phyloP scores from a whole-genome alignment of 2,888 invertebrate species.

The Reticulitermes lucifugus region DNA sequence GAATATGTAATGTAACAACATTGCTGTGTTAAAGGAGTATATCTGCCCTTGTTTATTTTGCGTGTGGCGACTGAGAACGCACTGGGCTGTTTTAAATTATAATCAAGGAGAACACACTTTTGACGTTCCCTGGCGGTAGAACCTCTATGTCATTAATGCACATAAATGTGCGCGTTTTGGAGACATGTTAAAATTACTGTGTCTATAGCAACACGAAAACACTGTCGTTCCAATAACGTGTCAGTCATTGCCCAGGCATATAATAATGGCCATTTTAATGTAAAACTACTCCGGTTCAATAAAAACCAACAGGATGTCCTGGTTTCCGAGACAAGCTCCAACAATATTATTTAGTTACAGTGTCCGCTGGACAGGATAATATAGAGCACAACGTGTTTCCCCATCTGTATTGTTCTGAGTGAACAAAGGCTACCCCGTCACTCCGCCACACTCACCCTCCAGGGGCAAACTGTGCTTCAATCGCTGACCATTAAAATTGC shows the following conservation, averaged over 20 bases:
- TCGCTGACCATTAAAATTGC: neutral
- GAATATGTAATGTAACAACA: too few species aligned
- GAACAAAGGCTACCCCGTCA: constrained; percentile 3
- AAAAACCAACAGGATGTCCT: constrained; percentile 2
- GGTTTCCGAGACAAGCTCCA: neutral
- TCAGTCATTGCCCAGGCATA: neutral
- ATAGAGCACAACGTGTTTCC: neutral
- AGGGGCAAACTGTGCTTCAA: constrained; percentile 10
- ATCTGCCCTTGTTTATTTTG: too few species aligned
- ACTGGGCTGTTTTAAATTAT: too few species aligned
- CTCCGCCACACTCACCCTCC: neutral
- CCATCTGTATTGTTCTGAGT: constrained; percentile 5
- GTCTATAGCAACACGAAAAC: too few species aligned
- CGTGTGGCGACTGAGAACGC: too few species aligned
- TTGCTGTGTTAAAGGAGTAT: too few species aligned
- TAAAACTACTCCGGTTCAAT: constrained; percentile 3
- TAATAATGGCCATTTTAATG: neutral
- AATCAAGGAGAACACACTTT: too few species aligned
- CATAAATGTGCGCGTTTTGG: too few species aligned
- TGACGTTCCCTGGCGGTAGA: too few species aligned
- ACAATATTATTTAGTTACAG: neutral
- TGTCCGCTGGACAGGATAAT: neutral
- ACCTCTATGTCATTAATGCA: too few species aligned
- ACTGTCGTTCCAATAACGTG: neutral
- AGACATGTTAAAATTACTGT: too few species aligned